Evolutionary conservation across 2,113 vertebrate genomes (phyloP), one percentile per base, ranked within the genome.

Genomic region (Odocoileus hemionus): DNA sequence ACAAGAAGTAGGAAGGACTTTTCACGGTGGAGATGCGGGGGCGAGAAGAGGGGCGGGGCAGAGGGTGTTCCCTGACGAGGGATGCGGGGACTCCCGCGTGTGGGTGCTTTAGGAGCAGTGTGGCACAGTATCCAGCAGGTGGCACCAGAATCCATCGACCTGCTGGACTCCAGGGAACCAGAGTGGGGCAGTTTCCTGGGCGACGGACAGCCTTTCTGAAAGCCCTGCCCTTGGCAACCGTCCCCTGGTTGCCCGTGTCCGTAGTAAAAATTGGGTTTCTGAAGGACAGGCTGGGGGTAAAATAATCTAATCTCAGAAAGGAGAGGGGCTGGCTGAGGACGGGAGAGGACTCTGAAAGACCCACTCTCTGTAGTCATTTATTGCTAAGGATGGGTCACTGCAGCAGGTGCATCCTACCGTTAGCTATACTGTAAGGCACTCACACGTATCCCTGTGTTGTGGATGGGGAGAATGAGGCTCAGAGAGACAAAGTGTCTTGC

Each of bases 151-250:
- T 33, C n/a, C 94, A 52, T 0, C 6, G 3, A 91, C 95, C 33
- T 14, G 55, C 2, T 54, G 87, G 67, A 93, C 88, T 86, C 61
- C 50, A 28, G 89, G 87, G 95, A 95, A 60, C 55, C 21, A 1
- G 86, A 91, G 88, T 26, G 36, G 94, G 78, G 91, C 83, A 92
- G 97, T 98, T 97, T 94, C 97, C 98, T 74, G 91, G 97, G 97
- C 96, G 97, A 98, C 97, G 93, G 95, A 54, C 91, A 64, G 86
- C 85, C 52, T 95, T 95, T 91, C 93, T 57, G 58, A 93, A 95
- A 92, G 74, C 88, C 96, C 21, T 26, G 90, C 61, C 83, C 57
- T 95, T 96, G 94, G 91, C 97, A 97, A 96, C 94, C 95, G 82
- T 96, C 96, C 61, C 70, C 52, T 76, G 89, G 87, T 93, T 89